phyloP scores from a whole-genome alignment of 2,888 invertebrate species.

The Rhopalosiphum nymphaeae region DNA sequence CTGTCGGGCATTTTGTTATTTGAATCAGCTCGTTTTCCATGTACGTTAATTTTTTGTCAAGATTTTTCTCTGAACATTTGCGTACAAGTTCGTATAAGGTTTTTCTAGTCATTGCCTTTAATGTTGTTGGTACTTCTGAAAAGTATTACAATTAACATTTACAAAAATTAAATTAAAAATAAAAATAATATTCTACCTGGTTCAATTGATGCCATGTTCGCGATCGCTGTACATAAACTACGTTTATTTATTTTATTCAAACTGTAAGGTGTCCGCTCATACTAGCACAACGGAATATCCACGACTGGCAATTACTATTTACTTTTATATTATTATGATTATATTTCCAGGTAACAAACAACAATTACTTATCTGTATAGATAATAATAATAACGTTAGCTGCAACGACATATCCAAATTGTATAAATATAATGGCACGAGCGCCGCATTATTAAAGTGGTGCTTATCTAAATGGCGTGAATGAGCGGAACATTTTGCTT shows the following conservation, averaged over 20 bases:
- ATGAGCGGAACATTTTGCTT: background rate
- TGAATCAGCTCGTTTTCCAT: slow-evolving; percentile 32
- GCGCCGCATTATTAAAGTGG: background rate
- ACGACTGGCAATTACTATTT: background rate
- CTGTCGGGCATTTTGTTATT: slow-evolving; percentile 11
- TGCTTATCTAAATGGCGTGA: slow-evolving; percentile 15
- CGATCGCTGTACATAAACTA: slow-evolving; percentile 7
- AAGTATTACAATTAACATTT: slow-evolving; percentile 17
- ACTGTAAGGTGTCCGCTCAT: background rate
- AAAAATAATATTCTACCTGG: slow-evolving; percentile 20
- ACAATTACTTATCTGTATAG: background rate
- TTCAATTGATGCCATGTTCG: slow-evolving; percentile 11
- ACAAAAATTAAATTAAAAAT: background rate
- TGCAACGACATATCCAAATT: background rate
- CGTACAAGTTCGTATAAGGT: slow-evolving; percentile 19
- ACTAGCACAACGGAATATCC: background rate
- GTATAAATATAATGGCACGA: background rate
- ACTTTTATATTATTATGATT: background rate
- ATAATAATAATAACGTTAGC: background rate
- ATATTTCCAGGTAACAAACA: background rate
- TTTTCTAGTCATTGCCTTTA: slow-evolving; percentile 5
- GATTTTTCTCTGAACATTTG: slow-evolving; percentile 26
- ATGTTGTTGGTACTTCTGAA: slow-evolving; percentile 1
- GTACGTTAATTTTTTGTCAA: slow-evolving; percentile 25
- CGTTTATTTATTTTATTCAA: background rate